These are phyloP conservation scores for Rhopalosiphum nymphaeae DNA, from an alignment of 2,888 invertebrate genomes.

Conservation along the genomic window DNA sequence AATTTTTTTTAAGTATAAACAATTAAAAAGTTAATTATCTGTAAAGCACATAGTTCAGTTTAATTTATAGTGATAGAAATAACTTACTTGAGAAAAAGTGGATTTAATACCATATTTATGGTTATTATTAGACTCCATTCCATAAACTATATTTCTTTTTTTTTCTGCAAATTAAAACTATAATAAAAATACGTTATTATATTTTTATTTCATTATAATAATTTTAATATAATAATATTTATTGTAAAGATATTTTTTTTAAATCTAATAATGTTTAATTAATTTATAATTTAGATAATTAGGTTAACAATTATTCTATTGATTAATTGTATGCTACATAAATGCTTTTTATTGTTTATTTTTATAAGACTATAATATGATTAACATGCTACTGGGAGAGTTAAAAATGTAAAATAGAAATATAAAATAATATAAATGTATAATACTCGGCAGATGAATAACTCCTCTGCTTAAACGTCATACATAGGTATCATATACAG, in stretches of 20 bases:
- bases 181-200: neutral
- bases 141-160: neutral
- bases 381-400: neutral
- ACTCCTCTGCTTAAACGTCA: neutral
- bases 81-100: slow-evolving; percentile 59
- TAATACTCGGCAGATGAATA: neutral
- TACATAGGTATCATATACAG: neutral
- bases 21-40: neutral
- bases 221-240: neutral
- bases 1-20: neutral
- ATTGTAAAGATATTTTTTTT: neutral
- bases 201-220: neutral
- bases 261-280: neutral
- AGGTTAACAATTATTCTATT: neutral
- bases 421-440: neutral
- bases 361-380: neutral
- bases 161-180: slow-evolving; percentile 26
- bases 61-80: neutral
- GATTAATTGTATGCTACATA: neutral
- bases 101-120: slow-evolving; percentile 55
- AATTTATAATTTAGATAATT: neutral
- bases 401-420: neutral
- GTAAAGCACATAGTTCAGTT: neutral
- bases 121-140: slow-evolving; percentile 8
- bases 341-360: neutral